phyloP scores from a whole-genome alignment of 2,888 invertebrate species.

The Eutolmus rufibarbis region DNA sequence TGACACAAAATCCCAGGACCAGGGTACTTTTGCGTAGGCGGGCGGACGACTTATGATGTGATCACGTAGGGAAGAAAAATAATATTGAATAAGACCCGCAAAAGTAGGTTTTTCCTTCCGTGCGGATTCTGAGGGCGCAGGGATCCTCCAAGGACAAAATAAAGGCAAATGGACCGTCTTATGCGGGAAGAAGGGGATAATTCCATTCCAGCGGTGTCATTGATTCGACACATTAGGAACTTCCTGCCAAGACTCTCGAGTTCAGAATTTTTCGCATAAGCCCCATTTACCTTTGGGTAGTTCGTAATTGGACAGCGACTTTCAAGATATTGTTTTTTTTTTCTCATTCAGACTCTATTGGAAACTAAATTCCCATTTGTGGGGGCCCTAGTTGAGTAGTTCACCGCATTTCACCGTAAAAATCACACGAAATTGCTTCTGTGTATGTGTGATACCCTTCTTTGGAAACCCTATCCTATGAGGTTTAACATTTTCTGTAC shows the following conservation, averaged over 20 bases:
- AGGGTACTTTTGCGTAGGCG: background rate
- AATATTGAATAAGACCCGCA: background rate
- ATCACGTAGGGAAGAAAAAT: background rate
- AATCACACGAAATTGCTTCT: background rate
- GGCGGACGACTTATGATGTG: background rate
- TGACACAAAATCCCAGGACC: background rate
- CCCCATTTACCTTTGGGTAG: background rate
- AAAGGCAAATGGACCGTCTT: background rate
- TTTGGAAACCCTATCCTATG: background rate
- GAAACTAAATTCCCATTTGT: background rate
- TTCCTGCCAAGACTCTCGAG: background rate
- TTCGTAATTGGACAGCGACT: background rate
- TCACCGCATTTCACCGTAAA: background rate
- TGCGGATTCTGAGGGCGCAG: background rate
- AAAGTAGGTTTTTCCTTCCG: background rate
- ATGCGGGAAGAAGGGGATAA: background rate
- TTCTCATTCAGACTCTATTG: background rate
- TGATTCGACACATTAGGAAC: background rate
- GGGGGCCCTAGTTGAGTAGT: background rate
- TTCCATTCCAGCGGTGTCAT: background rate
- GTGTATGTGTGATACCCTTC: background rate
- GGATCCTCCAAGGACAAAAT: background rate
- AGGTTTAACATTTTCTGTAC: background rate
- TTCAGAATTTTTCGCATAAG: background rate
- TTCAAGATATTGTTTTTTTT: background rate